Evolutionary conservation across 2,888 invertebrate genomes (phyloP).

Genomic region (Synergus laeviventris): DNA sequence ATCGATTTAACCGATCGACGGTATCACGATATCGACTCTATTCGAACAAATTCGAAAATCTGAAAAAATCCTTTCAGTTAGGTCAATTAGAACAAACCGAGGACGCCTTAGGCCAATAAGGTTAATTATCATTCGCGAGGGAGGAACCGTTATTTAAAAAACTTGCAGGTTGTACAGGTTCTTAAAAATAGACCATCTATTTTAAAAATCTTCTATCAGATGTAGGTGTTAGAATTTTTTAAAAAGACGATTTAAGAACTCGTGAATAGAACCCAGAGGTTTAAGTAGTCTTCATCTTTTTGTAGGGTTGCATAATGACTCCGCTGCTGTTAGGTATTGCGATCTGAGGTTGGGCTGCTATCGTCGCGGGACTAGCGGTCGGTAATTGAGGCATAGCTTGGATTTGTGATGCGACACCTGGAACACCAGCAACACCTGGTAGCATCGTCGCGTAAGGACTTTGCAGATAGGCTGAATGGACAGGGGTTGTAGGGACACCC

Average conservation of each 20-base stretch:
- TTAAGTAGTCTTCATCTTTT: slow-evolving; percentile 93
- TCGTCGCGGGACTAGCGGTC: slow-evolving; percentile 70
- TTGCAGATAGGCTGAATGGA: slow-evolving; percentile 68
- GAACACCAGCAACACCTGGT: slow-evolving; percentile 76
- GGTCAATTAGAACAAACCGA: neutral
- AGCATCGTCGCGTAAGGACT: slow-evolving; percentile 72
- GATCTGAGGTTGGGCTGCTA: slow-evolving; percentile 76
- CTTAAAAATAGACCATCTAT: neutral
- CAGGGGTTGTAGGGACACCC: slow-evolving; percentile 58
- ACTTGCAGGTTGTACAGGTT: neutral
- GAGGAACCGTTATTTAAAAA: neutral
- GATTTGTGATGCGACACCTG: slow-evolving; percentile 75
- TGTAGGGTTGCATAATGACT: slow-evolving; percentile 87
- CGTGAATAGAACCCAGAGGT: slow-evolving; percentile 42
- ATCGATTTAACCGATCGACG: slow-evolving; percentile 1
- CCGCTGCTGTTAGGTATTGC: slow-evolving; percentile 74
- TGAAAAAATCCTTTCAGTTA: neutral
- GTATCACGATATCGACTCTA: neutral
- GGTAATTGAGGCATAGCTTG: slow-evolving; percentile 76
- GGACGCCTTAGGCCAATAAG: slow-evolving; percentile 18
- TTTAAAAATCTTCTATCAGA: neutral
- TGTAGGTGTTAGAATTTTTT: neutral
- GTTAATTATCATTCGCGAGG: neutral
- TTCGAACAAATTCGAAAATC: neutral
- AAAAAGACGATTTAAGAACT: neutral